phyloP scores from a whole-genome alignment of 2,797 vertebrate species.

The Catharus ustulatus region DNA sequence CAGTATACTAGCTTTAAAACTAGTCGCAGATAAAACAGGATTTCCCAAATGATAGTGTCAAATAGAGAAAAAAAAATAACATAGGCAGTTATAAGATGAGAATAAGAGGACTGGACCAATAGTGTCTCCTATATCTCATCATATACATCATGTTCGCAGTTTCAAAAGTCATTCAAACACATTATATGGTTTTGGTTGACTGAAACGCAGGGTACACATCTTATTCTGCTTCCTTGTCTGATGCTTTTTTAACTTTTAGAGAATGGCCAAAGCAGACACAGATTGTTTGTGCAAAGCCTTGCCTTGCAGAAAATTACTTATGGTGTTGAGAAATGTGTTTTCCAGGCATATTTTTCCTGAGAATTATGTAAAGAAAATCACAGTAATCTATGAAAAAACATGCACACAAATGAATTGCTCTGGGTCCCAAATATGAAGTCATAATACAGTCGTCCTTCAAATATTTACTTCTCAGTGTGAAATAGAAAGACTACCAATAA shows the following conservation, averaged over 20 bases:
- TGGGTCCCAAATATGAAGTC: background rate
- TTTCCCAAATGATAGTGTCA: constrained; percentile 4
- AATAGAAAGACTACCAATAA: background rate
- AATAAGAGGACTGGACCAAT: background rate
- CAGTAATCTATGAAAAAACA: background rate
- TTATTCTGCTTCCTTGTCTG: background rate
- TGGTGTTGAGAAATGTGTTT: background rate
- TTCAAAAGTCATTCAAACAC: background rate
- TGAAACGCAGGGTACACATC: background rate
- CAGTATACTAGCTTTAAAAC: background rate
- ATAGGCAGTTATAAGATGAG: background rate
- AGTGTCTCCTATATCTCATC: background rate
- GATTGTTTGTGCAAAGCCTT: background rate
- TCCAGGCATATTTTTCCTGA: background rate
- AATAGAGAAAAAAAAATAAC: background rate
- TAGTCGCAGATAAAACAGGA: constrained; percentile 27
- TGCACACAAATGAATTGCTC: background rate
- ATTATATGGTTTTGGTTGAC: background rate
- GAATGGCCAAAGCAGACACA: background rate
- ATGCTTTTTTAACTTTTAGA: background rate
- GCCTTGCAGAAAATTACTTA: background rate
- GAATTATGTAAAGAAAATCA: background rate
- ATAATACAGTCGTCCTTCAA: background rate
- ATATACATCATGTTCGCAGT: background rate
- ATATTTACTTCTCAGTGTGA: background rate